Evolutionary conservation across 2,888 invertebrate species (phyloP).

Genomic region (Chydorus sphaericus): DNA sequence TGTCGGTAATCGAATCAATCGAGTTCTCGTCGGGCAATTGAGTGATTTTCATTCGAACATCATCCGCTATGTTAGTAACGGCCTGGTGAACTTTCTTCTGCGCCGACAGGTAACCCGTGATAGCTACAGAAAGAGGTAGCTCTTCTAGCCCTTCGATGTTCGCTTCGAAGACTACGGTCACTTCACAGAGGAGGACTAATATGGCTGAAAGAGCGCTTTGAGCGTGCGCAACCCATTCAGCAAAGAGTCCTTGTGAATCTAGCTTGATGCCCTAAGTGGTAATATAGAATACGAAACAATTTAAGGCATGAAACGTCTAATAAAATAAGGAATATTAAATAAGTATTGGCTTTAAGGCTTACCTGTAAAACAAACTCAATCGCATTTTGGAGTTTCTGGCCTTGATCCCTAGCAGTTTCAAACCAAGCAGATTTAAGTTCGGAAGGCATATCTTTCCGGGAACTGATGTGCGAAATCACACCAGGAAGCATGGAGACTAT

Average conservation of each 20-base stretch:
- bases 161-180: background rate
- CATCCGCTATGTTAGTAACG: background rate
- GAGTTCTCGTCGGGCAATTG: slow-evolving; percentile 4
- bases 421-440: background rate
- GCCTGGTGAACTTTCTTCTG: background rate
- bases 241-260: background rate
- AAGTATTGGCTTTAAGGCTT: background rate
- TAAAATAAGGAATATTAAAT: background rate
- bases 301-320: background rate
- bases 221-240: background rate
- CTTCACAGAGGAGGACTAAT: background rate
- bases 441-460: background rate
- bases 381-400: background rate
- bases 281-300: background rate
- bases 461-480: background rate
- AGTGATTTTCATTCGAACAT: slow-evolving; percentile 5
- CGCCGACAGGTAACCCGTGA: background rate
- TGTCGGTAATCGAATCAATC: background rate
- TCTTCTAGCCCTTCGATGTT: background rate
- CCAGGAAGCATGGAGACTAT: background rate
- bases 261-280: background rate
- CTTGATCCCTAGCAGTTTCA: background rate
- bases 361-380: slow-evolving; percentile 10
- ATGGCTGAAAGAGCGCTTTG: background rate
- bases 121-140: background rate